These are phyloP conservation scores for Silurus glanis DNA, from an alignment of 2,113 vertebrate genomes.

Conservation along the genomic window DNA sequence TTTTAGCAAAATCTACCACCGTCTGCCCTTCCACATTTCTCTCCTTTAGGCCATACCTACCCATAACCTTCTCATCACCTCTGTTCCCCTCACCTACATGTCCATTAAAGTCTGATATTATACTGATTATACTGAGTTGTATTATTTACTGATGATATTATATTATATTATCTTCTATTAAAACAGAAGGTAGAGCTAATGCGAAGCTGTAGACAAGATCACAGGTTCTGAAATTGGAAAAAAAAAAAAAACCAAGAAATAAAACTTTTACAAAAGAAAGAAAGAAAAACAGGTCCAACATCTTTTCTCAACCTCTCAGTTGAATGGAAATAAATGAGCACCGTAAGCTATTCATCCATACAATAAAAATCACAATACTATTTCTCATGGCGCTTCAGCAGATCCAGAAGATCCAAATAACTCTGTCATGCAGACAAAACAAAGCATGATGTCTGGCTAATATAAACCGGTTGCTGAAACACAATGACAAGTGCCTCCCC, in stretches of 20 bases:
- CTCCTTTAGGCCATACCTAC: too few species aligned
- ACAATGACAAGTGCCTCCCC: constrained; percentile 29
- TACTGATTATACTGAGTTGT: not conserved
- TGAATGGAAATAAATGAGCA: constrained; percentile 37
- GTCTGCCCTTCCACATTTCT: too few species aligned
- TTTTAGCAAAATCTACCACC: too few species aligned
- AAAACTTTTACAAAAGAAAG: not conserved
- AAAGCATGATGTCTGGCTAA: constrained; percentile 36
- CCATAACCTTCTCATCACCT: too few species aligned
- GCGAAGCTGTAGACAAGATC: not conserved
- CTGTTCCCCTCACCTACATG: too few species aligned
- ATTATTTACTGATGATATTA: not conserved
- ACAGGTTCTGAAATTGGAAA: not conserved
- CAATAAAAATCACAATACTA: constrained; percentile 18
- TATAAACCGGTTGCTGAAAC: constrained; percentile 21
- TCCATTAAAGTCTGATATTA: too few species aligned
- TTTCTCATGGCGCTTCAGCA: constrained; percentile 32
- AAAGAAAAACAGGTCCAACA: not conserved
- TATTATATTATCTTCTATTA: not conserved
- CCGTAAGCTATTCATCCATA: not conserved
- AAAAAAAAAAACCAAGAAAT: not conserved
- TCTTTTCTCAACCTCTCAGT: constrained; percentile 4
- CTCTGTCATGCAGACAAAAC: constrained; percentile 21
- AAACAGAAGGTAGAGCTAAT: not conserved
- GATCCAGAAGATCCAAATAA: constrained; percentile 31